phyloP scores from a whole-genome alignment of 2,888 invertebrate species.

The Scrobipalpa costella region DNA sequence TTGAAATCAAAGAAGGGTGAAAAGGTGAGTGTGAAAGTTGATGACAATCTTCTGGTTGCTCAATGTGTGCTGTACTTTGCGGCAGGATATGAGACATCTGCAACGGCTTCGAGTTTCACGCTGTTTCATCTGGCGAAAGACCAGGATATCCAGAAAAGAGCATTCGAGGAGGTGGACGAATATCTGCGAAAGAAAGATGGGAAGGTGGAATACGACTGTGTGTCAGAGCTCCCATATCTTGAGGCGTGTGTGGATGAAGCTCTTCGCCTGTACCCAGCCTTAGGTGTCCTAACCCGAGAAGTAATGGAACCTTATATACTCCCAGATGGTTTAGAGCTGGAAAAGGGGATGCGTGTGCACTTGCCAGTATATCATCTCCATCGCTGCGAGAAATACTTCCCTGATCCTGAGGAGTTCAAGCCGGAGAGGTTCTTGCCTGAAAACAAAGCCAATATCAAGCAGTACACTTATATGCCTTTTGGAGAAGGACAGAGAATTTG shows the following conservation, averaged over 20 bases:
- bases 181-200: constrained; percentile 32
- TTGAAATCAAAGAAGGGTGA: constrained; percentile 29
- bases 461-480: constrained; percentile 52
- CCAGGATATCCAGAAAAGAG: constrained; percentile 43
- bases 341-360: constrained; percentile 49
- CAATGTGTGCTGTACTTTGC: constrained; percentile 77
- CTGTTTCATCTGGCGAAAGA: constrained; percentile 56
- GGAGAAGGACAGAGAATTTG: constrained; percentile 55
- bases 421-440: constrained; percentile 52
- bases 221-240: constrained; percentile 51
- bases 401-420: constrained; percentile 46
- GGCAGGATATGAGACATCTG: constrained; percentile 57
- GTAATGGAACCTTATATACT: constrained; percentile 51
- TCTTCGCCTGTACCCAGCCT: constrained; percentile 54
- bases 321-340: constrained; percentile 45
- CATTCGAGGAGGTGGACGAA: constrained; percentile 48
- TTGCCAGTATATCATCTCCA: constrained; percentile 52
- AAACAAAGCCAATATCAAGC: constrained; percentile 43
- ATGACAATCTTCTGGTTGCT: constrained; percentile 69
- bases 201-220: constrained; percentile 47
- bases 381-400: constrained; percentile 45
- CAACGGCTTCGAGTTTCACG: constrained; percentile 46
- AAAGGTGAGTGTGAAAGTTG: constrained; percentile 47
- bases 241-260: constrained; percentile 56
- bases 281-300: constrained; percentile 51